These are phyloP conservation scores for Adela reaumurella DNA, from an alignment of 2,888 invertebrate species.

Conservation along the genomic window DNA sequence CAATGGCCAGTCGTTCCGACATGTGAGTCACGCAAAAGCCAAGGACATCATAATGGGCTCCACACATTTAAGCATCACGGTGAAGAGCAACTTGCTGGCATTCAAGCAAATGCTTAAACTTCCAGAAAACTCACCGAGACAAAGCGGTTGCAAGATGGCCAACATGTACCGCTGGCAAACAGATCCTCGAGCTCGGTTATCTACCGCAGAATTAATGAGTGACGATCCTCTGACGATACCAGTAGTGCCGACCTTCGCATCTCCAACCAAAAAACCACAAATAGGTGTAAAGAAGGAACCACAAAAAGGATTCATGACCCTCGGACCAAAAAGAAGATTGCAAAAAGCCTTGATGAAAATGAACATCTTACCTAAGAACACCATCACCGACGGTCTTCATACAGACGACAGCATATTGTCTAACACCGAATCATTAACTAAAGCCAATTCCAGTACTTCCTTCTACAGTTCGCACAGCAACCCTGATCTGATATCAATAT, in stretches of 20 bases:
- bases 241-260: slow-evolving; percentile 43
- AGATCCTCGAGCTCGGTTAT: slow-evolving; percentile 71
- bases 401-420: slow-evolving; percentile 63
- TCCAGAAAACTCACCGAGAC: slow-evolving; percentile 78
- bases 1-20: slow-evolving; percentile 94
- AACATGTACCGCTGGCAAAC: slow-evolving; percentile 66
- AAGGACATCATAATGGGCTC: slow-evolving; percentile 90
- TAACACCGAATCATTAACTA: slow-evolving; percentile 53
- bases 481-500: slow-evolving; percentile 79
- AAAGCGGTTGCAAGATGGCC: slow-evolving; percentile 58
- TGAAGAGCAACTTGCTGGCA: slow-evolving; percentile 93
- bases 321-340: slow-evolving; percentile 79
- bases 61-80: slow-evolving; percentile 93
- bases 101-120: slow-evolving; percentile 66
- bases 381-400: slow-evolving; percentile 65
- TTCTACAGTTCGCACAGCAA: slow-evolving; percentile 86
- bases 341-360: slow-evolving; percentile 85
- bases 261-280: slow-evolving; percentile 50
- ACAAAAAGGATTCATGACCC: slow-evolving; percentile 83
- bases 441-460: slow-evolving; percentile 41
- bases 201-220: slow-evolving; percentile 69
- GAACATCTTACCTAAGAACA: slow-evolving; percentile 84
- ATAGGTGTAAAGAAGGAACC: slow-evolving; percentile 60
- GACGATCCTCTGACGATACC: slow-evolving; percentile 44
- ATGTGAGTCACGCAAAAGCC: slow-evolving; percentile 87